phyloP scores from a whole-genome alignment of 2,113 vertebrate species.

The Plotosus lineatus region DNA sequence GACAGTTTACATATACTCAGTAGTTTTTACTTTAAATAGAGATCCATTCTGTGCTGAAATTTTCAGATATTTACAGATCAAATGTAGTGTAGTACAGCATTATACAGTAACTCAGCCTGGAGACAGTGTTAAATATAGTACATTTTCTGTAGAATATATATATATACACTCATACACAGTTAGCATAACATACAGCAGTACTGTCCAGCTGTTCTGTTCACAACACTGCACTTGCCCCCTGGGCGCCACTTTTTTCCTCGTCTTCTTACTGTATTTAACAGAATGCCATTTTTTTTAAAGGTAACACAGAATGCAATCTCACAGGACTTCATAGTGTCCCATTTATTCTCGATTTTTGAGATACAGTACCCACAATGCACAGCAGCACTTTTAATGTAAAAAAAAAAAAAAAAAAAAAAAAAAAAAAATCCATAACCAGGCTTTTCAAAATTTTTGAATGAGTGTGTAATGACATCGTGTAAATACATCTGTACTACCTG shows the following conservation, averaged over 20 bases:
- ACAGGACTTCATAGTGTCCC: not conserved
- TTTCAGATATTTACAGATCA: constrained; percentile 63
- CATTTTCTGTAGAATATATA: constrained; percentile 26
- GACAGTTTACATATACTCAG: constrained; percentile 58
- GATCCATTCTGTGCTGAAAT: constrained; percentile 32
- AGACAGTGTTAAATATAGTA: constrained; percentile 33
- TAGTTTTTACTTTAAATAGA: constrained; percentile 68
- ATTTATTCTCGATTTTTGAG: not conserved
- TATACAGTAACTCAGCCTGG: constrained; percentile 30
- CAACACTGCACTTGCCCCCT: too few species aligned
- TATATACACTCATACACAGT: not conserved
- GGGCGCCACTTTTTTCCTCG: not conserved
- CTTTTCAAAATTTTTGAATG: not conserved
- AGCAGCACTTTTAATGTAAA: not conserved
- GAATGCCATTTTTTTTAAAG: not conserved
- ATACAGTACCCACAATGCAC: not conserved
- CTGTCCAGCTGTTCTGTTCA: not conserved
- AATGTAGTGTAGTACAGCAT: constrained; percentile 32
- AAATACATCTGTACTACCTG: not conserved
- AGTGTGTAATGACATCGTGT: not conserved
- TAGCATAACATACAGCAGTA: not conserved
- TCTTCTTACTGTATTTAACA: not conserved
- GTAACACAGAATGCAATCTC: not conserved
- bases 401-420: not conserved
- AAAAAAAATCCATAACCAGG: not conserved